Evolutionary conservation across 2,888 invertebrate genomes (phyloP).

Genomic region (Drosophila colorata): DNA sequence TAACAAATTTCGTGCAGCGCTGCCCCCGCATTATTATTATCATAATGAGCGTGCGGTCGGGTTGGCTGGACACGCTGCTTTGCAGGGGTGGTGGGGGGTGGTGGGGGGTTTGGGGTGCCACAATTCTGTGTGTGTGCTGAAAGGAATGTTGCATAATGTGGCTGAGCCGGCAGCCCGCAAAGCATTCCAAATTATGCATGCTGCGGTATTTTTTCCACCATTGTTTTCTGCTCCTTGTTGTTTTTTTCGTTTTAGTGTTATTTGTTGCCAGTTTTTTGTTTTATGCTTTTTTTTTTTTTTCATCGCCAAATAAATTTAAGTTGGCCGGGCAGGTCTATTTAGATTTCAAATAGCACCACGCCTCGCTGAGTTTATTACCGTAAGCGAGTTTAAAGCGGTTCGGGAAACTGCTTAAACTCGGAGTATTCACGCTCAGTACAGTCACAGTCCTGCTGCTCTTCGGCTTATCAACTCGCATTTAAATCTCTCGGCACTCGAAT

Average conservation of each 20-base stretch:
- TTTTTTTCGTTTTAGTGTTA: conserved; percentile 1
- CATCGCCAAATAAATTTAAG: conserved; percentile 65
- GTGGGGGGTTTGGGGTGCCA: not conserved
- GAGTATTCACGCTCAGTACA: not conserved
- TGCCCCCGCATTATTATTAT: conserved; percentile 72
- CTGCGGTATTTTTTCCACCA: conserved; percentile 55
- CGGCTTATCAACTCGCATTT: conserved; percentile 77
- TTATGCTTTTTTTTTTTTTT: conserved; percentile 22
- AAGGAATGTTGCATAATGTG: conserved; percentile 77
- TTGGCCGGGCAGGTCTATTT: conserved; percentile 69
- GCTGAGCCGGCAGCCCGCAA: conserved; percentile 54
- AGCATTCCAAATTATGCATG: conserved; percentile 74
- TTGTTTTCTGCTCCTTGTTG: conserved; percentile 45
- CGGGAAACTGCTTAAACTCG: conserved; percentile 11
- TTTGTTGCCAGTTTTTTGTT: conserved; percentile 1
- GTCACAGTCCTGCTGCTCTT: conserved; percentile 9
- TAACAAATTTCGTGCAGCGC: conserved; percentile 54
- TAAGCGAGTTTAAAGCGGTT: conserved; percentile 71
- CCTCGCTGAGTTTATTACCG: conserved; percentile 74
- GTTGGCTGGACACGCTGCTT: conserved; percentile 24
- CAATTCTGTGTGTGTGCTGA: conserved; percentile 44
- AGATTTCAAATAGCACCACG: conserved; percentile 74
- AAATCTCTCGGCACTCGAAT: conserved; percentile 57
- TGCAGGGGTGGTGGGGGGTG: not conserved
- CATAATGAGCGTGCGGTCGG: conserved; percentile 72